Evolutionary conservation across 2,888 invertebrate genomes (phyloP).

Genomic region (Pammene aurita): DNA sequence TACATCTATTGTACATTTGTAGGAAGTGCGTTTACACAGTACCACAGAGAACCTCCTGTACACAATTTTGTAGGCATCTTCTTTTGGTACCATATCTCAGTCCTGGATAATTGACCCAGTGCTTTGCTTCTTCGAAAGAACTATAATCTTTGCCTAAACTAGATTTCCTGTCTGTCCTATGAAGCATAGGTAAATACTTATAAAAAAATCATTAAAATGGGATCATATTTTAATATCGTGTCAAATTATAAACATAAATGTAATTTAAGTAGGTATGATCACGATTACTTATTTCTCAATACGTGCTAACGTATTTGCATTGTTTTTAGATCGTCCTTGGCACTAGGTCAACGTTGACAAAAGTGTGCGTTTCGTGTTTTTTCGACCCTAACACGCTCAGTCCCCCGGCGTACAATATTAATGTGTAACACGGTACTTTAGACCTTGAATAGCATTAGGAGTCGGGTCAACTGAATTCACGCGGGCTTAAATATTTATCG

Average conservation of each 20-base stretch:
- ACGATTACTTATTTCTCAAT: too few relatives aligned
- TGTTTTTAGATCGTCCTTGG: conserved; percentile 22
- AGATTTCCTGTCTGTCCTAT: too few relatives aligned
- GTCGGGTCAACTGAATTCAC: conserved; percentile 64
- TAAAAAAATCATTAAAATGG: too few relatives aligned
- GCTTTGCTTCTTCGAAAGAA: too few relatives aligned
- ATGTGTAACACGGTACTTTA: conserved; percentile 44
- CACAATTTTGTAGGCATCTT: neutral
- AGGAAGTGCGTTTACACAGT: conserved; percentile 48
- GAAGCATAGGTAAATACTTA: too few relatives aligned
- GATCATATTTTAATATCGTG: too few relatives aligned
- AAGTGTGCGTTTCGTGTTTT: conserved; percentile 34
- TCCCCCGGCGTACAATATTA: conserved; percentile 45
- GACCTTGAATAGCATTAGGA: conserved; percentile 57
- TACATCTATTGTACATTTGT: conserved; percentile 48
- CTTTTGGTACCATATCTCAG: neutral
- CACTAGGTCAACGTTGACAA: conserved; percentile 26
- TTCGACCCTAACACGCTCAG: conserved; percentile 38
- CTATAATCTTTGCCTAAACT: too few relatives aligned
- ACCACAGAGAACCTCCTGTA: too few relatives aligned
- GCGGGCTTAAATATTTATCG: conserved; percentile 63
- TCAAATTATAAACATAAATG: too few relatives aligned
- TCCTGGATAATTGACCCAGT: too few relatives aligned
- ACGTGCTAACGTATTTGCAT: neutral
- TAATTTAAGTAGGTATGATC: too few relatives aligned